Evolutionary conservation across 2,797 vertebrate genomes (phyloP).

Genomic region (Hapalemur alaotrensis): DNA sequence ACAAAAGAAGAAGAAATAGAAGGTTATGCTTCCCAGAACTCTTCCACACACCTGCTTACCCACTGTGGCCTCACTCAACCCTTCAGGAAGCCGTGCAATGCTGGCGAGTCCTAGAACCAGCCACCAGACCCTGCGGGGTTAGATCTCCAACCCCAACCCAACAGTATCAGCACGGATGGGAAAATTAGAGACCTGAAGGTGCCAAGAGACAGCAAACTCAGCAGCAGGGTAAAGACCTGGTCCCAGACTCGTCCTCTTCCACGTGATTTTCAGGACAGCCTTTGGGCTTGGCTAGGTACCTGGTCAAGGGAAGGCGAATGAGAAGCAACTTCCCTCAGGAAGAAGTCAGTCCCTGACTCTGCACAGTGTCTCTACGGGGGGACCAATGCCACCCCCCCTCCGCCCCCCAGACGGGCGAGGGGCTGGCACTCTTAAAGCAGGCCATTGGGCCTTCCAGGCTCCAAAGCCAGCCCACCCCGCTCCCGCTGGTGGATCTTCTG

Average conservation of each 20-base stretch:
- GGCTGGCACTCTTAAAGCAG: slow-evolving; percentile 65
- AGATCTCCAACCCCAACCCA: not conserved
- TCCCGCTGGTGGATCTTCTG: slow-evolving; percentile 80
- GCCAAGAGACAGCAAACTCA: not conserved
- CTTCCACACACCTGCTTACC: not conserved
- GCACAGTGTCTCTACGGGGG: slow-evolving; percentile 37
- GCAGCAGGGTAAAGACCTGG: not conserved
- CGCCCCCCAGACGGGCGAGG: slow-evolving; percentile 21
- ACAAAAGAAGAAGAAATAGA: not conserved
- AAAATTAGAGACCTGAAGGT: not conserved
- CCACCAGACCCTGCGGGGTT: not conserved
- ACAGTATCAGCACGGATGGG: accelerated
- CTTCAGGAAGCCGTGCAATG: not conserved
- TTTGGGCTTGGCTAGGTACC: not conserved
- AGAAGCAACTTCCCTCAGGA: not conserved
- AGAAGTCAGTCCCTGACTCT: not conserved
- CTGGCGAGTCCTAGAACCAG: not conserved
- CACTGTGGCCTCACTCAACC: not conserved
- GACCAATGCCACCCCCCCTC: slow-evolving; percentile 54
- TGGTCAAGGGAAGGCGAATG: not conserved
- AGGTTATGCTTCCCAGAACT: not conserved
- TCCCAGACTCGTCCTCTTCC: not conserved
- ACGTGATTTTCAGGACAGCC: not conserved
- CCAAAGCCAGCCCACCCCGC: not conserved
- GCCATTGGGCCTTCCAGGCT: slow-evolving; percentile 9